phyloP scores from a whole-genome alignment of 2,113 vertebrate genomes.

The Odocoileus virginianus region DNA sequence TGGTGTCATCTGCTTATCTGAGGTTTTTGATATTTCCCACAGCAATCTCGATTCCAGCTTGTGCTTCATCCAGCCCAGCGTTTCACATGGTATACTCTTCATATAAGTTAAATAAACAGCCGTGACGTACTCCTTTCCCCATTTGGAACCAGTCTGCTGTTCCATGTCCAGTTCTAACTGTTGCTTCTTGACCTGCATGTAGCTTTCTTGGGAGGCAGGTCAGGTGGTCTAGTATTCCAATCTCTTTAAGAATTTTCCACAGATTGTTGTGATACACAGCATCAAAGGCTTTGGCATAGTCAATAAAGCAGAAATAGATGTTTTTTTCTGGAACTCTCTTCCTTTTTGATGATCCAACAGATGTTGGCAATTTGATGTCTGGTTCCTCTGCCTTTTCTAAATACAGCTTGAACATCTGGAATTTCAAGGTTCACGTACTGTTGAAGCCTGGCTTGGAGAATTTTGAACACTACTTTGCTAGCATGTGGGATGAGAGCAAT shows the following conservation, averaged over 20 bases:
- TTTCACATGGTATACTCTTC: background rate
- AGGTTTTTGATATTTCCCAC: background rate
- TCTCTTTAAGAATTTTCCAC: background rate
- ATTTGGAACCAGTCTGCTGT: background rate
- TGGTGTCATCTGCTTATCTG: background rate
- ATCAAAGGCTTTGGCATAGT: background rate
- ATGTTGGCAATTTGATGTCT: background rate
- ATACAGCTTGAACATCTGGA: background rate
- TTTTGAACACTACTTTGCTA: background rate
- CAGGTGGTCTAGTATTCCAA: background rate
- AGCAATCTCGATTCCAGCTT: background rate
- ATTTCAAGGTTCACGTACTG: background rate
- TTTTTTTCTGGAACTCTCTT: background rate
- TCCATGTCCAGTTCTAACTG: background rate
- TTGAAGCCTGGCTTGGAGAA: background rate
- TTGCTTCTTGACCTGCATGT: background rate
- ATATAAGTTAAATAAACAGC: background rate
- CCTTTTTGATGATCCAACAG: background rate
- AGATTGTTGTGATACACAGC: background rate
- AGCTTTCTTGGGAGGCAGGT: background rate
- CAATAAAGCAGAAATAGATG: background rate
- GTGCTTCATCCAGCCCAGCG: background rate
- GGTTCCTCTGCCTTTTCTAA: background rate
- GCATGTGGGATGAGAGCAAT: background rate
- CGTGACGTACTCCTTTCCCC: background rate